Evolutionary conservation across 1,140 invertebrate genomes (phyloP), one percentile per base, ranked within the genome.

Genomic region (Bombus fervidus): DNA sequence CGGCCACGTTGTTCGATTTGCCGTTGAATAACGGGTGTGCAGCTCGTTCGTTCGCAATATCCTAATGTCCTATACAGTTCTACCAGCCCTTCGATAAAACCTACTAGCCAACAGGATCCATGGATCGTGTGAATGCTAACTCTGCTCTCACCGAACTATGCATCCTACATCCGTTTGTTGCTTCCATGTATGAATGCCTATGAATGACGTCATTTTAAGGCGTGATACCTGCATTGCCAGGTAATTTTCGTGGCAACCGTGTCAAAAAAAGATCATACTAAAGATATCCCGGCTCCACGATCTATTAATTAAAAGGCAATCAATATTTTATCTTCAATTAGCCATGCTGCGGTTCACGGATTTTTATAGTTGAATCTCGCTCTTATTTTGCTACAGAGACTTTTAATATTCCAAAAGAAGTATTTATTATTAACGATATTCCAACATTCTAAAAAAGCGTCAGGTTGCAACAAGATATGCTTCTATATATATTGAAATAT

Each of bases 21-120:
- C 53, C 39, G 66, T 62, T 80, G 83, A 85, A 80, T 79, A 85
- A 80, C 76, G 83, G 57, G 6, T 41, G 39, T 25, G 47, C n/a
- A 4, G 68, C 76, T 72, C 83, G 76, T 80, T 85, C 76, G 31
- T 39, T 72, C 77, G 88, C 82, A 89, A 89, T 89, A 85, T 74
- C 88, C 88, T 89, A 89, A 89, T 89, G 86, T 81, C 75, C 83
- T 87, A 87, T 83, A 71, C 78, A 64, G 76, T 47, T 43, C 83
- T 72, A 37, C 25, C 53, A 10, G 28, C 57, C 59, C 18, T 37
- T n/a, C 71, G 39, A 75, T 80, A 80, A 85, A 85, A 80, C 76
- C 83, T 73, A n/a, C 59, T n/a, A 41, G 31, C 66, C 34, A 62
- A 28, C 76, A 34, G 75, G 47, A 43, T 69, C 62, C 64, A 43